These are phyloP conservation scores for Delia radicum DNA, from an alignment of 1,140 invertebrate genomes.

Conservation along the genomic window DNA sequence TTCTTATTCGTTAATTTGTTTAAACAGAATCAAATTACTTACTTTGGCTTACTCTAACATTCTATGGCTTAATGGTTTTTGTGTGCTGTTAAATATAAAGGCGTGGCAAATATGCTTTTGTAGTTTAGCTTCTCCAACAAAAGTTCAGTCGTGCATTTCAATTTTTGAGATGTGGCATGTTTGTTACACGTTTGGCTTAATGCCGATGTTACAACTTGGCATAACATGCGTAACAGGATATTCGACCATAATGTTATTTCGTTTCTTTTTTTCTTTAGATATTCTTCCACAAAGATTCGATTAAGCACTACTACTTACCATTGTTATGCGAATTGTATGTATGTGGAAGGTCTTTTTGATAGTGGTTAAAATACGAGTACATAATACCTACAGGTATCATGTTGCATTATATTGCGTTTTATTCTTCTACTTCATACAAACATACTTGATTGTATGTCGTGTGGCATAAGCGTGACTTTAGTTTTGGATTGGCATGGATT, in stretches of 20 bases:
- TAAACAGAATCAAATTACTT: not conserved
- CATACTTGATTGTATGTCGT: constrained; percentile 3
- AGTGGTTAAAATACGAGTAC: not conserved
- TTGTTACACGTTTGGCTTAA: not conserved
- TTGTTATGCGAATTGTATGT: too few species aligned
- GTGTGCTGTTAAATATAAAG: not conserved
- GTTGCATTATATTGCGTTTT: not conserved
- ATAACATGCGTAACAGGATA: constrained; percentile 17
- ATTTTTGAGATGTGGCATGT: not conserved
- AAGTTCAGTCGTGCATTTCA: constrained; percentile 9
- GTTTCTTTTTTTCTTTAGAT: too few species aligned
- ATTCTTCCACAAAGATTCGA: too few species aligned
- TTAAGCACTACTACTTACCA: too few species aligned
- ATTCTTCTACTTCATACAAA: too few species aligned
- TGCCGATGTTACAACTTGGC: not conserved
- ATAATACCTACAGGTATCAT: not conserved
- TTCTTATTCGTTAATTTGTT: not conserved
- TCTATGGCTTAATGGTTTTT: not conserved
- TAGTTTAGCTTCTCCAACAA: not conserved
- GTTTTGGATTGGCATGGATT: constrained; percentile 3
- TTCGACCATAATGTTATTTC: not conserved
- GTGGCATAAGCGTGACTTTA: constrained; percentile 24
- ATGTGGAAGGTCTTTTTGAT: not conserved
- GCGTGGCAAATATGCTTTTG: not conserved
- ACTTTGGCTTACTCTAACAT: not conserved